Percentiles rank a stretch among this genome's conserved stretches.
These are phyloP conservation scores for Cactoblastis cactorum DNA, from an alignment of 2,888 invertebrate species.

Conservation along the genomic window DNA sequence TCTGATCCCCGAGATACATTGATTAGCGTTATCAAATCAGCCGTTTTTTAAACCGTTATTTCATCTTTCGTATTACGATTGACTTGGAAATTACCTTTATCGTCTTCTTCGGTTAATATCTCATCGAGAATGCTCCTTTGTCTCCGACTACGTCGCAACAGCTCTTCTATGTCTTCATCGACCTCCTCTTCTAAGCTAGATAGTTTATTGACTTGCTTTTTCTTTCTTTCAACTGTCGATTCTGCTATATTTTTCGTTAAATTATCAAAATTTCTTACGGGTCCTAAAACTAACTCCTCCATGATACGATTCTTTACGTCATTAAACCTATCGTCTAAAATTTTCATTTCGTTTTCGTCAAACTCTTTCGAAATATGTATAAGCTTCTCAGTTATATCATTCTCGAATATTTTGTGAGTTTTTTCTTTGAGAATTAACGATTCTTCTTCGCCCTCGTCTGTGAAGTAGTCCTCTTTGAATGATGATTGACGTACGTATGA, in stretches of 20 bases:
- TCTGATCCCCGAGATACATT: slow-evolving; percentile 44
- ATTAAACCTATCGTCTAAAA: slow-evolving; percentile 50
- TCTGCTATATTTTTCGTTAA: slow-evolving; percentile 65
- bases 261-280: slow-evolving; percentile 51
- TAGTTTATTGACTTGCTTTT: slow-evolving; percentile 43
- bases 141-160: slow-evolving; percentile 82
- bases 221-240: slow-evolving; percentile 58
- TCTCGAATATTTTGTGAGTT: slow-evolving; percentile 66
- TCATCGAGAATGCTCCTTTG: slow-evolving; percentile 86
- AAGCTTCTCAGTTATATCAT: slow-evolving; percentile 69
- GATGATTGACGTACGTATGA: slow-evolving; percentile 66
- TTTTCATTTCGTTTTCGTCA: slow-evolving; percentile 56
- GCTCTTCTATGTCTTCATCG: slow-evolving; percentile 81
- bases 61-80: slow-evolving; percentile 47
- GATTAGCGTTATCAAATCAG: slow-evolving; percentile 69
- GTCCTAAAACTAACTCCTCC: slow-evolving; percentile 64
- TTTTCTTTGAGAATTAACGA: slow-evolving; percentile 60
- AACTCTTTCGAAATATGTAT: slow-evolving; percentile 70
- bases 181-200: slow-evolving; percentile 71
- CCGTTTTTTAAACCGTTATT: slow-evolving; percentile 36
- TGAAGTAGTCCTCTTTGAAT: slow-evolving; percentile 69
- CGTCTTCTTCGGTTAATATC: slow-evolving; percentile 81
- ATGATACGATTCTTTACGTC: slow-evolving; percentile 65
- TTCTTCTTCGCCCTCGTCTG: slow-evolving; percentile 65
- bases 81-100: slow-evolving; percentile 73